Conservation (phyloP, 1,140 invertebrate genomes). For the Marisa cornuarietis region DNA sequence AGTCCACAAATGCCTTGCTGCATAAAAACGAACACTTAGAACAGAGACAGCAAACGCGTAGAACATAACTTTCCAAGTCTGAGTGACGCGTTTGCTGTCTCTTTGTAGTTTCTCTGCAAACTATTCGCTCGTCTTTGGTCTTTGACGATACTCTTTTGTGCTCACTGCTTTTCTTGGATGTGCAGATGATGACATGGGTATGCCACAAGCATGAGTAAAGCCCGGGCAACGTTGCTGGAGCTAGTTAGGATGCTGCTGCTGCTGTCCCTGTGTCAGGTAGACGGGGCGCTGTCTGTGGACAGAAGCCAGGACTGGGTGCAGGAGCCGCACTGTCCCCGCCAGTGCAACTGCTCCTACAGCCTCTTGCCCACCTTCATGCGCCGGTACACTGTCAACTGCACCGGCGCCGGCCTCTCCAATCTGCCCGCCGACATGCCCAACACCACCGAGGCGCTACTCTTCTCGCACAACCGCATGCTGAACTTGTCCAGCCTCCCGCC, state of each 20-base stretch:
- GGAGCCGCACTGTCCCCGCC: not conserved
- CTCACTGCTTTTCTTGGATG: no score
- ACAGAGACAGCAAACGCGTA: no score
- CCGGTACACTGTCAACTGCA: slow-evolving; percentile 51
- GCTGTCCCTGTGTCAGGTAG: not conserved
- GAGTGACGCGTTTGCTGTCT: no score
- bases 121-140: no score
- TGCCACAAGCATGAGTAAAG: not conserved
- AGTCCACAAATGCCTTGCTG: no score
- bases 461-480: slow-evolving; percentile 47
- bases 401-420: slow-evolving; percentile 25
- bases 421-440: slow-evolving; percentile 43
- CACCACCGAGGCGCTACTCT: slow-evolving; percentile 46
- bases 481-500: slow-evolving; percentile 43
- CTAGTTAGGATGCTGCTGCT: slow-evolving; percentile 1
- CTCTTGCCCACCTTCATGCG: not conserved
- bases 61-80: no score
- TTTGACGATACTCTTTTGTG: no score
- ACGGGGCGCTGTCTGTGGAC: no score
- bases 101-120: no score
- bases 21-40: no score
- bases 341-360: slow-evolving; percentile 14
- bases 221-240: not conserved
- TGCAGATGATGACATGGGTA: not conserved
- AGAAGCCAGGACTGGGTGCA: no score